These are phyloP conservation scores for Urosaurus nigricauda DNA, from an alignment of 2,797 vertebrate species.

Conservation along the genomic window DNA sequence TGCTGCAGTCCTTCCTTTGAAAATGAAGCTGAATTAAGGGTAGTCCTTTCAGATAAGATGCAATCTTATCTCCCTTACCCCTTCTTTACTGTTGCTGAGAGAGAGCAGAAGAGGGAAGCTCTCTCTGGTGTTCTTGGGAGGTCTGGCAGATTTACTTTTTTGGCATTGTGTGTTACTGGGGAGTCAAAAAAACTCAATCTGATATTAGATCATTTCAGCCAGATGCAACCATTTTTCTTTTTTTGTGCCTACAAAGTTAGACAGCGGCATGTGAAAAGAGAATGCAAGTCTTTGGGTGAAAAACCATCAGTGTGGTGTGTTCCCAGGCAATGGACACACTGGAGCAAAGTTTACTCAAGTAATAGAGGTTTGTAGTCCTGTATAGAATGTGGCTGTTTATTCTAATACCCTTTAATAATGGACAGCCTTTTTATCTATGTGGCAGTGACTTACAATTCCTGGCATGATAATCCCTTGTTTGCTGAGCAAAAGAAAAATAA, in stretches of 20 bases:
- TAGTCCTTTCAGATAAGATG: conserved; percentile 42
- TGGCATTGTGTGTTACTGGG: conserved; percentile 44
- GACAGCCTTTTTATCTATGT: neutral
- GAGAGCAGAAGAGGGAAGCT: conserved; percentile 65
- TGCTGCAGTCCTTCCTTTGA: conserved; percentile 23
- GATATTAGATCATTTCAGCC: conserved; percentile 76
- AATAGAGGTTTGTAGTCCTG: neutral
- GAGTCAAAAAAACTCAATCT: conserved; percentile 38
- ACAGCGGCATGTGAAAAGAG: conserved; percentile 63
- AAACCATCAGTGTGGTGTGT: conserved; percentile 38
- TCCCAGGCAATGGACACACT: conserved; percentile 57
- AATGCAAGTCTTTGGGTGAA: conserved; percentile 58
- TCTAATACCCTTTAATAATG: neutral
- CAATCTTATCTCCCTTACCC: conserved; percentile 61
- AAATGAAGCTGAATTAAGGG: conserved; percentile 29
- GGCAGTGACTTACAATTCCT: neutral
- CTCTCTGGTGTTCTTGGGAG: conserved; percentile 75
- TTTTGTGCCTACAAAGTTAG: conserved; percentile 63
- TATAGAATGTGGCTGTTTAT: neutral
- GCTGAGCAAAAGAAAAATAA: neutral
- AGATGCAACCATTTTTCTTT: conserved; percentile 67
- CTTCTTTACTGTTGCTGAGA: conserved; percentile 46
- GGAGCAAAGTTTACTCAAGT: conserved; percentile 58
- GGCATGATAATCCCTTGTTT: neutral
- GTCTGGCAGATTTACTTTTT: conserved; percentile 76